phyloP scores from a whole-genome alignment of 2,888 invertebrate genomes.

The Eueremaeus valkanovi region DNA sequence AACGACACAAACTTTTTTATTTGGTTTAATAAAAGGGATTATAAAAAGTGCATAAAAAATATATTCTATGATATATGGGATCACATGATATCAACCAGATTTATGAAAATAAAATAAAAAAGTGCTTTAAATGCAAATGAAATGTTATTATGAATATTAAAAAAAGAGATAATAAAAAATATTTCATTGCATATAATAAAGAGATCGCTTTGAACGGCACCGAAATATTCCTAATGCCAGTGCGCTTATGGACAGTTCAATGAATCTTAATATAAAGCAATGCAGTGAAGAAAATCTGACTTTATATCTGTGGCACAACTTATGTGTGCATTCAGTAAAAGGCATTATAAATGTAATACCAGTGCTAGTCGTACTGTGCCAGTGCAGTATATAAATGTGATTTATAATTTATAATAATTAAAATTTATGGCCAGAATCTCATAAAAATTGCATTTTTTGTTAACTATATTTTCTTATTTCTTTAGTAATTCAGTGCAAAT shows the following conservation, averaged over 20 bases:
- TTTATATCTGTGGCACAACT: too few relatives aligned
- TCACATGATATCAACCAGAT: constrained; percentile 5
- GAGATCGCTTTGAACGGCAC: not conserved
- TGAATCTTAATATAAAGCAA: not conserved
- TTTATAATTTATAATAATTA: constrained; percentile 11
- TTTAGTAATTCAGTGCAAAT: not conserved
- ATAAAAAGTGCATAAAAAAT: constrained; percentile 6
- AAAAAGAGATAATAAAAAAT: too few relatives aligned
- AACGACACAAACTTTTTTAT: not conserved
- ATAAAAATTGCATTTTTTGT: not conserved
- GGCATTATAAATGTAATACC: too few relatives aligned
- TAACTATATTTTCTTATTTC: not conserved
- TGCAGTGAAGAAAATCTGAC: too few relatives aligned
- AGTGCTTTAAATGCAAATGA: not conserved
- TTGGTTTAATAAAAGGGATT: not conserved
- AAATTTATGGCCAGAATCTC: not conserved
- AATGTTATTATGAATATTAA: constrained; percentile 9
- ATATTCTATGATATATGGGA: not conserved
- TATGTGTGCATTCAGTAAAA: too few relatives aligned
- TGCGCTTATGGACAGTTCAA: not conserved
- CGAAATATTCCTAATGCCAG: not conserved
- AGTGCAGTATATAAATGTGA: too few relatives aligned
- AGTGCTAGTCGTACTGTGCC: too few relatives aligned
- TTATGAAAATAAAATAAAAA: not conserved
- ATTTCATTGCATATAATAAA: too few relatives aligned